phyloP scores from a whole-genome alignment of 2,888 invertebrate species.

The Ryuthela nishihirai region DNA sequence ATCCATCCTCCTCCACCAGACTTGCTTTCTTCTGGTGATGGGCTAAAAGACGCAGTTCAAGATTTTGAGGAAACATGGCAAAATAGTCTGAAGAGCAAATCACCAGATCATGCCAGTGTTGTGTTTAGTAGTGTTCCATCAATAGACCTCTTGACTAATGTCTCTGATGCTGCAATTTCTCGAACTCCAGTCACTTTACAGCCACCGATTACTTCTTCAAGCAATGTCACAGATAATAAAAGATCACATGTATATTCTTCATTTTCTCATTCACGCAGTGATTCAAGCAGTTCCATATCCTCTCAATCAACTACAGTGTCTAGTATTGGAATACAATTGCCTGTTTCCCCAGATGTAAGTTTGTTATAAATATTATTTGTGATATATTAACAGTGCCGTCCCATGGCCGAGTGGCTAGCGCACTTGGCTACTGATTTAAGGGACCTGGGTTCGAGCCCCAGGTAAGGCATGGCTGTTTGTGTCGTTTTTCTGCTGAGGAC shows the following conservation, averaged over 20 bases:
- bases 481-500: no score
- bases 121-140: background rate
- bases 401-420: no score
- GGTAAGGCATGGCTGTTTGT: no score
- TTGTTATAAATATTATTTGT: no score
- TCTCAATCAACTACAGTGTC: slow-evolving; percentile 48
- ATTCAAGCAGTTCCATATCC: slow-evolving; percentile 49
- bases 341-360: slow-evolving; percentile 16
- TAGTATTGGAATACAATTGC: slow-evolving; percentile 15
- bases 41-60: slow-evolving; percentile 27
- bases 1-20: slow-evolving; percentile 45
- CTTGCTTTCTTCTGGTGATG: slow-evolving; percentile 42
- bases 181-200: background rate
- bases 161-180: background rate
- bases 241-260: no score
- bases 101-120: no score
- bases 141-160: background rate
- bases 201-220: background rate
- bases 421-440: no score
- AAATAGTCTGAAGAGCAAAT: slow-evolving; percentile 20
- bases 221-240: no score
- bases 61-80: slow-evolving; percentile 39
- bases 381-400: no score
- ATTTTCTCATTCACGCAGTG: slow-evolving; percentile 42
- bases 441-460: no score